Evolutionary conservation across 2,113 vertebrate species (phyloP).

Genomic region (Zosterops pallidus): DNA sequence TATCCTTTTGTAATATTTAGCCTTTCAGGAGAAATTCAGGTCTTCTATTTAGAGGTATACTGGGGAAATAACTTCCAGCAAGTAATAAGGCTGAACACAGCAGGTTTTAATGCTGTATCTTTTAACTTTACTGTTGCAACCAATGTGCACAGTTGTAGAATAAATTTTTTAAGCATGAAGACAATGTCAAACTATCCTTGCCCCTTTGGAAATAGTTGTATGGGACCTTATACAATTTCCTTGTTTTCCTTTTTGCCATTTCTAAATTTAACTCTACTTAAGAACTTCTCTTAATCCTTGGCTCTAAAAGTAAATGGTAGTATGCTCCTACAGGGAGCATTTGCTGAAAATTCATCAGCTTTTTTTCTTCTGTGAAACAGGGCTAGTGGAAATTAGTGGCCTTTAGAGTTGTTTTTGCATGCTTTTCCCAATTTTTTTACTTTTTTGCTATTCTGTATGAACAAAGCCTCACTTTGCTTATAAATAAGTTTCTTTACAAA

Average conservation of each 20-base stretch:
- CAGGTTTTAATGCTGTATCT: background rate
- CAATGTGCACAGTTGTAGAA: background rate
- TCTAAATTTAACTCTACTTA: background rate
- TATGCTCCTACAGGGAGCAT: background rate
- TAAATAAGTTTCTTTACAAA: background rate
- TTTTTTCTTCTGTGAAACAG: background rate
- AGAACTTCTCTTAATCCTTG: background rate
- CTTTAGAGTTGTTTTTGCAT: background rate
- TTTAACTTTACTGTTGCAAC: background rate
- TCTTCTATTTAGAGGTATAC: background rate
- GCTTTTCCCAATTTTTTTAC: background rate
- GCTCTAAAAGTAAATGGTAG: background rate
- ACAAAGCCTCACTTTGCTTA: background rate
- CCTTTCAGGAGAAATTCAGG: background rate
- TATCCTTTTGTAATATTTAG: background rate
- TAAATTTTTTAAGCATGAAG: background rate
- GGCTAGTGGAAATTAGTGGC: background rate
- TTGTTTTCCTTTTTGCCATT: background rate
- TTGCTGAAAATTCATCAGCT: background rate
- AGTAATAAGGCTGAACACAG: background rate
- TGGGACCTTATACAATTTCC: background rate
- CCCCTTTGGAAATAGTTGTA: background rate
- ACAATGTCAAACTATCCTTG: background rate
- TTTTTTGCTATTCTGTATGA: background rate
- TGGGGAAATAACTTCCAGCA: background rate